phyloP scores from a whole-genome alignment of 2,888 invertebrate species.

The Boloria selene region DNA sequence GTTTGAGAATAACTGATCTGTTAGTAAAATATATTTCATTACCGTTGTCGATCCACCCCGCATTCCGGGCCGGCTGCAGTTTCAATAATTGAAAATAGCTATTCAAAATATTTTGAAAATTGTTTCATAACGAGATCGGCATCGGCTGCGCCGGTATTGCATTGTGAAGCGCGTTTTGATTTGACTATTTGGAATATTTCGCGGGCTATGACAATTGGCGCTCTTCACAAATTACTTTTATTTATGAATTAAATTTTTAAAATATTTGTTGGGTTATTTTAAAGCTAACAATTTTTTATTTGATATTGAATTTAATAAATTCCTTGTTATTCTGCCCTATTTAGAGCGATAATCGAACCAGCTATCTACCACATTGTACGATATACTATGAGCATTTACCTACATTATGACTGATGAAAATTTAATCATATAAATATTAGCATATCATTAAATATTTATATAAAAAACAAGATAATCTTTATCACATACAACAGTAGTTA shows the following conservation, averaged over 20 bases:
- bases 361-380: too few relatives aligned
- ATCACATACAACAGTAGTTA: not conserved
- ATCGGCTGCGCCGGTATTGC: slow-evolving; percentile 59
- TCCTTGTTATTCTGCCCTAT: too few relatives aligned
- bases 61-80: slow-evolving; percentile 73
- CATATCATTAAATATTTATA: not conserved
- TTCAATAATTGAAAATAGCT: slow-evolving; percentile 81
- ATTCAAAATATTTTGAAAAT: slow-evolving; percentile 83
- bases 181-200: slow-evolving; percentile 68
- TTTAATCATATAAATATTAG: not conserved
- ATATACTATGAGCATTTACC: too few relatives aligned
- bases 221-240: slow-evolving; percentile 47
- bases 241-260: slow-evolving; percentile 40
- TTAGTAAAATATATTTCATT: slow-evolving; percentile 46
- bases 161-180: slow-evolving; percentile 61
- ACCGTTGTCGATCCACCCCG: slow-evolving; percentile 59
- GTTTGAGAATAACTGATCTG: slow-evolving; percentile 25
- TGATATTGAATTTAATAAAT: too few relatives aligned
- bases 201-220: slow-evolving; percentile 63
- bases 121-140: slow-evolving; percentile 74
- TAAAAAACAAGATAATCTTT: not conserved
- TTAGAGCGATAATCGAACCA: too few relatives aligned
- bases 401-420: too few relatives aligned
- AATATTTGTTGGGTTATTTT: not conserved
- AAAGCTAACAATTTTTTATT: too few relatives aligned